Evolutionary conservation across 1,140 invertebrate species (phyloP).

Genomic region (Pogonus chalceus): DNA sequence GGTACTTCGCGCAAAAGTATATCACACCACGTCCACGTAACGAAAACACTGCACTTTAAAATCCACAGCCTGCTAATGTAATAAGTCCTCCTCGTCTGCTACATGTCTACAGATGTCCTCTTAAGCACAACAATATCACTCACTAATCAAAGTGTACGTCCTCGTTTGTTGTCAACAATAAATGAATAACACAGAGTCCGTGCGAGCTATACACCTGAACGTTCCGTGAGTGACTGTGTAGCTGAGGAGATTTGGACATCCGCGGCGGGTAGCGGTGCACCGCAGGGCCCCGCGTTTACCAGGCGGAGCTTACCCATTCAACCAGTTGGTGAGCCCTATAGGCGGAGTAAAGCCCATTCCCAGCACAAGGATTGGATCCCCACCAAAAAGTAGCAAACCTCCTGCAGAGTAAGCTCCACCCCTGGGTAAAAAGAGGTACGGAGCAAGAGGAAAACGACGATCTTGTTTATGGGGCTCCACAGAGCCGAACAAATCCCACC

Average conservation of each 20-base stretch:
- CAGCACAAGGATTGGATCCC: constrained; percentile 22
- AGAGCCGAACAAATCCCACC: constrained; percentile 36
- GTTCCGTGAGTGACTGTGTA: constrained; percentile 3
- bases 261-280: constrained; percentile 17
- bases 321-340: constrained; percentile 29
- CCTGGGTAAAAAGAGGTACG: constrained; percentile 6
- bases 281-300: constrained; percentile 9
- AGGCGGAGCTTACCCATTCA: constrained; percentile 21
- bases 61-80: background rate
- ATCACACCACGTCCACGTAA: background rate
- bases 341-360: constrained; percentile 18
- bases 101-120: background rate
- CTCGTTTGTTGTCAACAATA: constrained; percentile 1
- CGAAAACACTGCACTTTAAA: background rate
- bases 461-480: constrained; percentile 34
- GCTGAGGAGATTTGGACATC: background rate
- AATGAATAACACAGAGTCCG: background rate
- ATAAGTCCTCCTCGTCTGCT: background rate
- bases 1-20: background rate
- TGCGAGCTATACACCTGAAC: constrained; percentile 4
- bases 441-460: constrained; percentile 26
- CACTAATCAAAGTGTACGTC: background rate
- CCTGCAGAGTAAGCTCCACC: constrained; percentile 16
- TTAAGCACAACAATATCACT: too few species aligned
- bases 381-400: constrained; percentile 13